phyloP scores from a whole-genome alignment of 2,888 invertebrate species.

The Saturnia pavonia region DNA sequence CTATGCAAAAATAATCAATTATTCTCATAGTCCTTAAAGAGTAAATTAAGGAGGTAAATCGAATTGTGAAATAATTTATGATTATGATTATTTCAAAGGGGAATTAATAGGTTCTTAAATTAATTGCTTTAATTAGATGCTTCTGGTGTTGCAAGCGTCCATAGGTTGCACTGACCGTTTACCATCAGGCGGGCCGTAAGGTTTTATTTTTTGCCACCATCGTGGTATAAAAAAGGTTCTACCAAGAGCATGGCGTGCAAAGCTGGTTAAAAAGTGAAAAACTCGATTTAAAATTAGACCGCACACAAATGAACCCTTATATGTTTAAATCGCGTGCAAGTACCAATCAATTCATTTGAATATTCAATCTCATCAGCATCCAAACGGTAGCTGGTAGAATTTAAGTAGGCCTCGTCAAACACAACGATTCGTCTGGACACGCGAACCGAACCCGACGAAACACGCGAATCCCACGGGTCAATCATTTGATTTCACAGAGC shows the following conservation, averaged over 20 bases:
- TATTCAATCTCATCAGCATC: constrained; percentile 53
- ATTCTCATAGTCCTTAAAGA: background rate
- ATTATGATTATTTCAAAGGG: too few species aligned
- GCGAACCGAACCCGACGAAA: constrained; percentile 32
- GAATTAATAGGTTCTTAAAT: too few species aligned
- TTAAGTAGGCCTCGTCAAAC: constrained; percentile 56
- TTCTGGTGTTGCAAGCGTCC: too few species aligned
- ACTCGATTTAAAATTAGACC: background rate
- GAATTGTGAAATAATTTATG: too few species aligned
- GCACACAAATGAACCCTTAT: constrained; percentile 21
- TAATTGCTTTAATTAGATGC: too few species aligned
- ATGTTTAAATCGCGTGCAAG: constrained; percentile 52
- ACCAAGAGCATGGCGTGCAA: background rate
- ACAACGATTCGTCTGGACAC: constrained; percentile 51
- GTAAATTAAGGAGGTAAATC: too few species aligned
- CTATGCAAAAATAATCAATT: background rate
- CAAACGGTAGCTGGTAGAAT: constrained; percentile 71
- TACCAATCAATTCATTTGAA: constrained; percentile 54
- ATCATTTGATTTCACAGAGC: constrained; percentile 47
- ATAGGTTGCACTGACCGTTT: too few species aligned
- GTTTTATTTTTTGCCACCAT: too few species aligned
- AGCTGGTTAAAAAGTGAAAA: background rate
- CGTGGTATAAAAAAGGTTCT: background rate
- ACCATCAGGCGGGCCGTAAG: too few species aligned
- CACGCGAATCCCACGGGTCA: constrained; percentile 34